Conservation (phyloP, 2,113 vertebrate genomes). For the Callopanchax toddi region DNA sequence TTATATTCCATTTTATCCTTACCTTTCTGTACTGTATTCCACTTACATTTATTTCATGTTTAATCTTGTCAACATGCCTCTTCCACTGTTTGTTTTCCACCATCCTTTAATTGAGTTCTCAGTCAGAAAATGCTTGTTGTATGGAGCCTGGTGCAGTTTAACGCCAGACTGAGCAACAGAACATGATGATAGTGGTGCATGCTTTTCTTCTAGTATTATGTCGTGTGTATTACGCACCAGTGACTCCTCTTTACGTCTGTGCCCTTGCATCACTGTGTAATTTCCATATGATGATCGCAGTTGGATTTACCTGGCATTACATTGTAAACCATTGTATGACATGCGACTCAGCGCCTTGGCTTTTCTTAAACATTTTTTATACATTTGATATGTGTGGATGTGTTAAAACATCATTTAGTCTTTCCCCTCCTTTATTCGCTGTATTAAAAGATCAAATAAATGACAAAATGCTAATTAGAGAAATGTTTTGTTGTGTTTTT, state of each 20-base stretch:
- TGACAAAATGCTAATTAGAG: slow-evolving; percentile 44
- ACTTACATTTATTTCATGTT: slow-evolving; percentile 20
- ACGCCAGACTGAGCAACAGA: slow-evolving; percentile 38
- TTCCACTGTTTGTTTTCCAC: slow-evolving; percentile 23
- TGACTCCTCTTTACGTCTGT: slow-evolving; percentile 34
- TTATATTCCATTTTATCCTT: slow-evolving; percentile 43
- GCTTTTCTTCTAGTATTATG: slow-evolving; percentile 55
- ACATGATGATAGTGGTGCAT: slow-evolving; percentile 53
- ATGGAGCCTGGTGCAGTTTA: slow-evolving; percentile 29
- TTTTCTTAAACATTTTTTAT: slow-evolving; percentile 67
- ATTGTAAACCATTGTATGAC: slow-evolving; percentile 50
- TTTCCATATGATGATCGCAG: slow-evolving; percentile 37
- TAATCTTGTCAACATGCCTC: slow-evolving; percentile 49
- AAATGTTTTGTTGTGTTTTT: slow-evolving; percentile 5
- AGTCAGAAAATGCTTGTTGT: slow-evolving; percentile 22
- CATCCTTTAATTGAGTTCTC: slow-evolving; percentile 42
- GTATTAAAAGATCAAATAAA: slow-evolving; percentile 73
- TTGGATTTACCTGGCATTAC: slow-evolving; percentile 53
- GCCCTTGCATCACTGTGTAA: slow-evolving; percentile 45
- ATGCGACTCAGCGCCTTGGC: slow-evolving; percentile 59
- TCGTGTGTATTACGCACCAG: slow-evolving; percentile 44
- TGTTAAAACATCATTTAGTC: slow-evolving; percentile 70
- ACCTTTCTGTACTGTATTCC: slow-evolving; percentile 53
- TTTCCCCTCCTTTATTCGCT: slow-evolving; percentile 59
- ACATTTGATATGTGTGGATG: slow-evolving; percentile 75